Conservation (phyloP, 2,113 vertebrate genomes). For the Tricholaema leucomelas region DNA sequence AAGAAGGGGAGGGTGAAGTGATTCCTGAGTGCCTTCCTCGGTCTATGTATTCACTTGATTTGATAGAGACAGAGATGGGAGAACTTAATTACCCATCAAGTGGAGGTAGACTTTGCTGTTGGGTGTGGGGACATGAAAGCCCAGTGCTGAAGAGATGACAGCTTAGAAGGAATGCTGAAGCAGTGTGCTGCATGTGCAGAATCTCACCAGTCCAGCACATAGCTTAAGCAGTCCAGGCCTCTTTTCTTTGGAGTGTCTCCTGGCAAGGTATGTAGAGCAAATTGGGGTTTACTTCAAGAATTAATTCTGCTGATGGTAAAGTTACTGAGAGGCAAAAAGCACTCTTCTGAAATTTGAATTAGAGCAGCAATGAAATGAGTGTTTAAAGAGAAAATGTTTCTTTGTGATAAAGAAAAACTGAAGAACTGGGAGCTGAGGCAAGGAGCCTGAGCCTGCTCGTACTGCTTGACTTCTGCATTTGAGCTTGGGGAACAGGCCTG, state of each 20-base stretch:
- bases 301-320: not conserved
- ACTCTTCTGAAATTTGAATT: not conserved
- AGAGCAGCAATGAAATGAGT: not conserved
- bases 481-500: not conserved
- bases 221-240: not conserved
- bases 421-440: not conserved
- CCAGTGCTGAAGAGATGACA: not conserved
- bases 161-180: not conserved
- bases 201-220: fast-evolving
- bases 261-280: not conserved
- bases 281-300: not conserved
- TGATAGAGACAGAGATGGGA: not conserved
- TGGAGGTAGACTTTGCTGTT: not conserved
- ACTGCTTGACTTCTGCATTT: not conserved
- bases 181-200: fast-evolving
- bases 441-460: not conserved
- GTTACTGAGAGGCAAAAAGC: not conserved
- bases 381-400: not conserved
- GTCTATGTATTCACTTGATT: fast-evolving
- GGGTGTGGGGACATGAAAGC: not conserved
- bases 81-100: not conserved
- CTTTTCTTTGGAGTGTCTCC: not conserved
- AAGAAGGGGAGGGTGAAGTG: not conserved
- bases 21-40: not conserved
- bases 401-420: not conserved